Conservation (phyloP, 2,888 invertebrate genomes). For the Lobophora halterata region DNA sequence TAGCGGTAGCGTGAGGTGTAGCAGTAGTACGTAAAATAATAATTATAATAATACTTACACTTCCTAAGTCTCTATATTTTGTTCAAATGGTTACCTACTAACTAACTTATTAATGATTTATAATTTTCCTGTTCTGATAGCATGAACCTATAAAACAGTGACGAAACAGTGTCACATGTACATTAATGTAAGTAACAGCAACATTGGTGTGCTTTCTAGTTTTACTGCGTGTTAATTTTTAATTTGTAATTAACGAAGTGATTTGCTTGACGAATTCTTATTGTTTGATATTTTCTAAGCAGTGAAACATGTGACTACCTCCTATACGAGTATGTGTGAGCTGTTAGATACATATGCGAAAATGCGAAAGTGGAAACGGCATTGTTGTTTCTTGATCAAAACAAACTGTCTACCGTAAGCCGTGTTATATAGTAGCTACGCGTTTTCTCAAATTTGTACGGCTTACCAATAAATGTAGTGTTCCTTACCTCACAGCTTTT, state of each 20-base stretch:
- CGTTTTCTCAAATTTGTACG: conserved; percentile 20
- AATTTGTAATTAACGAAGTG: not conserved
- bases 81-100: no score
- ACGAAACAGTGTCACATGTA: not conserved
- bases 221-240: conserved; percentile 2
- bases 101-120: no score
- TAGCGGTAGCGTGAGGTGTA: conserved; percentile 9
- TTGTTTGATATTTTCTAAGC: conserved; percentile 2
- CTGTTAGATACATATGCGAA: conserved; percentile 16
- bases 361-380: conserved; percentile 33
- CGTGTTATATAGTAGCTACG: conserved; percentile 12
- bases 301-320: conserved; percentile 9
- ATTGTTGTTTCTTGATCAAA: conserved; percentile 35
- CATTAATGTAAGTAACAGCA: not conserved
- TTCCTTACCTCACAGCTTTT: conserved; percentile 25
- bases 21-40: conserved; percentile 3
- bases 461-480: conserved; percentile 9
- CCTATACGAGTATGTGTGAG: conserved; percentile 7
- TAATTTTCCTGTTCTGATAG: conserved; percentile 9
- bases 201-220: not conserved
- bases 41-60: not conserved
- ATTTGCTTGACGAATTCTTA: not conserved
- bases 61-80: no score
- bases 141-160: not conserved
- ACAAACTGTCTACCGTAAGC: conserved; percentile 18